Evolutionary conservation across 2,113 vertebrate species (phyloP), one percentile per base, ranked within the genome.

Genomic region (Caloenas nicobarica): DNA sequence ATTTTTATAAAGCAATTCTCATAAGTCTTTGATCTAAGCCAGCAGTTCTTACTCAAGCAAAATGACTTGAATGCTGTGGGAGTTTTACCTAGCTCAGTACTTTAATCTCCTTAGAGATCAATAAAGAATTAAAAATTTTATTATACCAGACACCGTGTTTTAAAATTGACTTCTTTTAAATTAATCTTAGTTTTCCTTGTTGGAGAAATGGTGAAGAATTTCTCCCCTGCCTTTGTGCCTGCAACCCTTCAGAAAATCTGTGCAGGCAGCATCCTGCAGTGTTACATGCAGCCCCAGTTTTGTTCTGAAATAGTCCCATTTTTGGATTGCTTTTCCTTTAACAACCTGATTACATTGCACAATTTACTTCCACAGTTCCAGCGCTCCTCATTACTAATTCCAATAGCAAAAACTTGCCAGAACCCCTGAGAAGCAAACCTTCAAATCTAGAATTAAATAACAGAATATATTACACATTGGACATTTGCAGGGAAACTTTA

Each of bases 361-460:
- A 1, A 88, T 95, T 93, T 95, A 94, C 91, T 97, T 96, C 74
- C 85, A 93, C 85, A 76, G 69, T 86, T 94, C 69, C 85, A 96
- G 62, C 18, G 9, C 58, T 97, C 95, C 95, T 97, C 94, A 96
- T 97, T 97, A 96, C 87, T 97, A 95, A 97, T 92, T 93, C 95
- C 83, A 83, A 96, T 62, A 85, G 92, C 91, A 95, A 95, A 92
- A 96, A 94, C 73, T 96, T 93, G 90, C 95, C 95, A 96, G 93
- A 84, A 95, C 71, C 40, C 62, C 65, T 61, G 68, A 97, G 96
- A 95, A 96, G 70, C 86, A 96, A 96, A 94, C 69, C 77, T 96
- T 96, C 89, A 95, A 76, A 92, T 95, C 74, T 91, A 91, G 92
- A 89, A 88, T 96, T 96, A 96, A 97, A 96, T 87, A 95, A 87